Conservation (phyloP, 2,113 vertebrate species). For the Dolichallabes microphthalmus region DNA sequence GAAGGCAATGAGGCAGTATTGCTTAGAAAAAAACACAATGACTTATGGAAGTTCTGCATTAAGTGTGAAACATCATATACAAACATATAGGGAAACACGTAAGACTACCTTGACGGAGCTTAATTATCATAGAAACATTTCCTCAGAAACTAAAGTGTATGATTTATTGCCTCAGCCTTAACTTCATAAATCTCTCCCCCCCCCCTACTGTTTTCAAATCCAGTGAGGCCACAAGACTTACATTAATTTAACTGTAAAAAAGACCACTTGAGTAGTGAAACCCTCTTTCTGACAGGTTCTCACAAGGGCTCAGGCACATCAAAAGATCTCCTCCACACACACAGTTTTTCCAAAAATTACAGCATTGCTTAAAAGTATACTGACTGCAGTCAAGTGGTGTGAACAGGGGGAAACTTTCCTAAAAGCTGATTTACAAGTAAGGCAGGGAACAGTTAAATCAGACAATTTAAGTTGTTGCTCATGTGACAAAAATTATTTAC, state of each 20-base stretch:
- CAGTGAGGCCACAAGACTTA: not conserved
- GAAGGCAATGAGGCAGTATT: not conserved
- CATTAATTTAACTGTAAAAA: not conserved
- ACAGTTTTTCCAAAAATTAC: not conserved
- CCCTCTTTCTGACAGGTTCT: slow-evolving; percentile 21
- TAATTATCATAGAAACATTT: slow-evolving; percentile 43
- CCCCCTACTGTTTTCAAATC: slow-evolving; percentile 10
- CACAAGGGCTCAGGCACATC: slow-evolving; percentile 24
- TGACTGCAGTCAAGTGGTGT: not conserved
- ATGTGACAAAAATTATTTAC: not conserved
- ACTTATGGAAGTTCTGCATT: not conserved
- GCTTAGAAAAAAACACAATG: not conserved
- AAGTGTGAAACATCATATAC: not conserved
- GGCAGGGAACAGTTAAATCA: not conserved
- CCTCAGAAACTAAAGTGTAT: slow-evolving; percentile 18
- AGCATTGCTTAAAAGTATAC: not conserved
- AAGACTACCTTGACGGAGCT: slow-evolving; percentile 7
- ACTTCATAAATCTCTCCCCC: slow-evolving; percentile 31
- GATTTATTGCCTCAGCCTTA: slow-evolving; percentile 23
- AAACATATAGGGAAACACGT: not conserved
- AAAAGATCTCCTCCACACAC: slow-evolving; percentile 28
- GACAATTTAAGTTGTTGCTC: not conserved
- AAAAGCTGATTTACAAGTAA: not conserved
- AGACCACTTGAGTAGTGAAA: slow-evolving; percentile 30
- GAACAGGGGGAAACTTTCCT: not conserved